Conservation (phyloP, 2,113 vertebrate species). For the Onychostruthus taczanowskii region DNA sequence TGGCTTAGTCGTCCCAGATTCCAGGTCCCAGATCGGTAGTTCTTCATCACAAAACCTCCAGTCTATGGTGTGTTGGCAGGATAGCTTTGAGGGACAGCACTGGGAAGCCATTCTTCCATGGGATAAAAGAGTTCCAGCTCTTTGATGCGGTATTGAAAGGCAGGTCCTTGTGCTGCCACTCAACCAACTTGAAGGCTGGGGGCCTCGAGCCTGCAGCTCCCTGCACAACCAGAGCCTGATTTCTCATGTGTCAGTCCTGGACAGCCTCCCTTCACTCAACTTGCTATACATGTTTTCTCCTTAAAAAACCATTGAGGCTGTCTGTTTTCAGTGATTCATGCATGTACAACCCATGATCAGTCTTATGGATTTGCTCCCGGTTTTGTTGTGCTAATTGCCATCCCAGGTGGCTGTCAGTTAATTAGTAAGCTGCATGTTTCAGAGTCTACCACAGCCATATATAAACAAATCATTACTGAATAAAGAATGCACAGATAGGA, state of each 20-base stretch:
- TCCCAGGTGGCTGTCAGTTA: constrained; percentile 24
- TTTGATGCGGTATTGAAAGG: accelerated
- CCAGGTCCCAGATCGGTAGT: background rate
- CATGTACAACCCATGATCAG: background rate
- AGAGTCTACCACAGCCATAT: background rate
- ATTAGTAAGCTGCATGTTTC: constrained; percentile 27
- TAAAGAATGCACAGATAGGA: background rate
- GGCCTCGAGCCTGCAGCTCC: background rate
- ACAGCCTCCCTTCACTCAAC: background rate
- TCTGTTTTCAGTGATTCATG: background rate
- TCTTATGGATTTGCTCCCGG: background rate
- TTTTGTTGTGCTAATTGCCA: constrained; percentile 10
- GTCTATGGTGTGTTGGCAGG: background rate
- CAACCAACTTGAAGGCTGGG: background rate
- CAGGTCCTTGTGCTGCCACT: background rate
- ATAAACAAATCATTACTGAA: background rate
- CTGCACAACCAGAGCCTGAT: background rate
- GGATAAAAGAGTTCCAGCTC: background rate
- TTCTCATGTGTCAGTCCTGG: background rate
- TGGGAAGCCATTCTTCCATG: background rate
- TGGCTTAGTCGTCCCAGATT: background rate
- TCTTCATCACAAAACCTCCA: background rate
- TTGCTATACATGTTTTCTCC: background rate
- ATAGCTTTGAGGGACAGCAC: background rate
- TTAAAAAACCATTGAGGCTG: background rate